Evolutionary conservation across 2,797 vertebrate genomes (phyloP).

Genomic region (Gorsachius magnificus): DNA sequence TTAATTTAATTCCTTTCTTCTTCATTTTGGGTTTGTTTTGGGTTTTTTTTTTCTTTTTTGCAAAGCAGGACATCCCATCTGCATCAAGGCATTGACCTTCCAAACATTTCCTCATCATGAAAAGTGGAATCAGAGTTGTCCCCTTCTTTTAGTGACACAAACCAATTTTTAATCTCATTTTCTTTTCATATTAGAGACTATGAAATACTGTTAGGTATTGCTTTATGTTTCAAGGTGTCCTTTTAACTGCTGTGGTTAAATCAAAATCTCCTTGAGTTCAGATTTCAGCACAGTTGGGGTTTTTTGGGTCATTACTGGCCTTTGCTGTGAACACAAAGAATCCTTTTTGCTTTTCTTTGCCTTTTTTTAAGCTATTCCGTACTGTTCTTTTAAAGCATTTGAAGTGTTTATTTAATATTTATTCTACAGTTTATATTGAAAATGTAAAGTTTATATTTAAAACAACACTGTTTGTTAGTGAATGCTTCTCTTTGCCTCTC

Average conservation of each 20-base stretch:
- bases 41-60: neutral
- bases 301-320: slow-evolving; percentile 34
- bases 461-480: slow-evolving; percentile 40
- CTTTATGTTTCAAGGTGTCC: slow-evolving; percentile 12
- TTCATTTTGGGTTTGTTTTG: no score
- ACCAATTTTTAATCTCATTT: slow-evolving; percentile 30
- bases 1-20: neutral
- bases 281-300: slow-evolving; percentile 18
- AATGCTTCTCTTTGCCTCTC: slow-evolving; percentile 50
- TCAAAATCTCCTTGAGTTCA: slow-evolving; percentile 34
- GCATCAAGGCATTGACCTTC: neutral
- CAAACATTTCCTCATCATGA: neutral
- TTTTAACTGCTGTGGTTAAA: slow-evolving; percentile 32
- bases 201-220: neutral
- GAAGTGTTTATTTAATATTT: slow-evolving; percentile 56
- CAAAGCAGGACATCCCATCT: neutral
- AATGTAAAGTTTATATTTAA: slow-evolving; percentile 61
- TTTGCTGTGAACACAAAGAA: slow-evolving; percentile 39
- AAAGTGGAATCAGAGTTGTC: neutral
- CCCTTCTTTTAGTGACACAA: neutral
- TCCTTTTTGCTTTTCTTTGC: slow-evolving; percentile 25
- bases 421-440: slow-evolving; percentile 63
- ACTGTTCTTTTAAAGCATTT: slow-evolving; percentile 34
- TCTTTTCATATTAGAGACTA: neutral
- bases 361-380: slow-evolving; percentile 1